Conservation (phyloP, 2,888 invertebrate species). For the Ichneumoninae sp. region DNA sequence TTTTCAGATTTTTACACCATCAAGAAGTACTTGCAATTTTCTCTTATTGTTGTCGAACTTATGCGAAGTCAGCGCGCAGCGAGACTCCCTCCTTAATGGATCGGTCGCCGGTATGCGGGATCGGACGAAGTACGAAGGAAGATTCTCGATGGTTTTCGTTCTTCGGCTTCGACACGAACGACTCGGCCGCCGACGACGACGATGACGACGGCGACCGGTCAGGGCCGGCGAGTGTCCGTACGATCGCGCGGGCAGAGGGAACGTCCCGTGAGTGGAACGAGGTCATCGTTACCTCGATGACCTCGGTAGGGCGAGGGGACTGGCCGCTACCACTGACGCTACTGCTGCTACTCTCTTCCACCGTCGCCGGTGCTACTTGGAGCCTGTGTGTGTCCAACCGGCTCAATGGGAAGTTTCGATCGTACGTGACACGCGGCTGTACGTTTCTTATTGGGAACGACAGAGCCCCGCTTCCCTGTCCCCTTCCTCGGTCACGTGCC, state of each 20-base stretch:
- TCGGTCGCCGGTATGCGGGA: not conserved
- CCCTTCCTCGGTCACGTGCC: slow-evolving; percentile 38
- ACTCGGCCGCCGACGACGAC: slow-evolving; percentile 5
- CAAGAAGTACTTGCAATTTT: no score
- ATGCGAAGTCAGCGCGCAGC: no score
- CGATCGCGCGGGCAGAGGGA: slow-evolving; percentile 46
- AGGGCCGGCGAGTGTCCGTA: slow-evolving; percentile 53
- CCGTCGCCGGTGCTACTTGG: not conserved
- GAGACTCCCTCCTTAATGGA: not conserved
- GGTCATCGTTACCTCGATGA: slow-evolving; percentile 61
- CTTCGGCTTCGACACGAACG: slow-evolving; percentile 38
- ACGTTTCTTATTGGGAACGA: slow-evolving; percentile 23
- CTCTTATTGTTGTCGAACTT: no score
- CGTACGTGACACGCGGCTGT: slow-evolving; percentile 41
- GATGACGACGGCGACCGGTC: slow-evolving; percentile 39
- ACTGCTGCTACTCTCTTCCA: slow-evolving; percentile 10
- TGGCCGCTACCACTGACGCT: slow-evolving; percentile 48
- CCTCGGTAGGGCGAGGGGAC: slow-evolving; percentile 59
- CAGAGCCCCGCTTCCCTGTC: slow-evolving; percentile 17
- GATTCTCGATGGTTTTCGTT: slow-evolving; percentile 30
- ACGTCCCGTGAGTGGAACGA: slow-evolving; percentile 60
- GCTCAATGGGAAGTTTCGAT: slow-evolving; percentile 47
- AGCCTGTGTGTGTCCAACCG: slow-evolving; percentile 3
- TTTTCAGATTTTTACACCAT: no score
- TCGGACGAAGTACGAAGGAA: slow-evolving; percentile 9